Conservation (phyloP, 2,113 vertebrate genomes). For the Amblyornis subalaris region DNA sequence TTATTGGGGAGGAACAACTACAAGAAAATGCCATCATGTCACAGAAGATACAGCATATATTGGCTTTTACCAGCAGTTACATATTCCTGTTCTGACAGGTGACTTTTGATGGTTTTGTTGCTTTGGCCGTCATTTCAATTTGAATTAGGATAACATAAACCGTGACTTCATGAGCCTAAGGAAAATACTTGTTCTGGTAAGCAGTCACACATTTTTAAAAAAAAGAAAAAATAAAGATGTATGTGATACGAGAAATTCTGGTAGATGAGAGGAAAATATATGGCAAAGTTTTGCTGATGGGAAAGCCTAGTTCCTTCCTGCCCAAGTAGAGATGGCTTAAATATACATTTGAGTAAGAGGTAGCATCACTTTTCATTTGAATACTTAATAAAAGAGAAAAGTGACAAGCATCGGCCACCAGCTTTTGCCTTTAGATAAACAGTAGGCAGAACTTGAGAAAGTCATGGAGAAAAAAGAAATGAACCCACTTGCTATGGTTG, state of each 20-base stretch:
- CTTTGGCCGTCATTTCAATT: not conserved
- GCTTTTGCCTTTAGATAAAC: not conserved
- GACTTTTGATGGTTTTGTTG: not conserved
- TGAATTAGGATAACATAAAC: not conserved
- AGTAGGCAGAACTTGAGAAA: not conserved
- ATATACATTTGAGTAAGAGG: not conserved
- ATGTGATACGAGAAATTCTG: not conserved
- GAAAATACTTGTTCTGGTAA: not conserved
- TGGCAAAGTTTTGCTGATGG: not conserved
- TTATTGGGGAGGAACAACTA: constrained; percentile 1
- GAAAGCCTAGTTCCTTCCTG: not conserved
- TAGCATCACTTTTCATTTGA: not conserved
- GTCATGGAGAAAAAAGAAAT: not conserved
- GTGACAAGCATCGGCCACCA: not conserved
- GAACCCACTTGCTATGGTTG: not conserved
- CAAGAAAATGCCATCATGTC: not conserved
- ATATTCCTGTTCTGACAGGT: not conserved
- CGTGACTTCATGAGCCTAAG: not conserved
- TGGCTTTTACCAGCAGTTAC: not conserved
- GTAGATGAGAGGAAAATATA: not conserved
- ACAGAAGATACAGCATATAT: not conserved
- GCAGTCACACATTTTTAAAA: not conserved
- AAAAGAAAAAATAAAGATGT: not conserved
- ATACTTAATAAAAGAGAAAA: not conserved
- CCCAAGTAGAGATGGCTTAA: not conserved